Base-by-base conservation (phyloP, 2,797 vertebrate genomes). In the Lates japonicus region DNA sequence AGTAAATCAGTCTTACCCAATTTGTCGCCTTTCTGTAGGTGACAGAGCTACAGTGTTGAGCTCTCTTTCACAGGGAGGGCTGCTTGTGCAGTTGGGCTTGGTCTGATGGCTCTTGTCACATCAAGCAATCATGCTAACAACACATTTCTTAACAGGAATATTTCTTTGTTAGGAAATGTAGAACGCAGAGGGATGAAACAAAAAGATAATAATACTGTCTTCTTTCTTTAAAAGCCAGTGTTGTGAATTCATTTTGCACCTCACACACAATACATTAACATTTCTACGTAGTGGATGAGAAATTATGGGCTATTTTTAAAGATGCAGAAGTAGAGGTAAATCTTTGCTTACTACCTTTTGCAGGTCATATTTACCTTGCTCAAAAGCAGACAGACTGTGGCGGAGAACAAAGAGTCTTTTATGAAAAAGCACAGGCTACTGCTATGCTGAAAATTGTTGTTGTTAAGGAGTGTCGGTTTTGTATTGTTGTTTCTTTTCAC, bases 191-290 rank as follows among this genome's bases (percentile, higher is more conserved):
- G 74, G 72, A 79, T 49, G 72, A 75, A 80, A 77, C 35, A 71
- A 67, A 39, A 70, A 81, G 65, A n/a, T n/a, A n/a, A 87, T 65
- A 81, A 74, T 29, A 37, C 61, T 62, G 76, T 46, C 68, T 58
- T 80, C 46, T 59, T 76, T 74, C 71, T 46, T 3, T 60, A 7
- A 13, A 63, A 41, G 54, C 42, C 4, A 62, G 55, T 11, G 2
- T 46, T 60, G 51, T 14, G 61, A 59, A 70, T 70, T 79, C 35
- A 54, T 57, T 70, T 63, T 69, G 39, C 8, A 72, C 76, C 83
- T 62, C 41, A 1, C 22, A 46, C 13, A 81, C 74, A 87, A 76
- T 86, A 90, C 81, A 86, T 86, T 85, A 86, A 88, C 85, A 87
- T 90, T 87, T 88, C 68, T n/a, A n/a, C n/a, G n/a, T n/a, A 46